These are phyloP conservation scores for Thripadectes ignobilis DNA, from an alignment of 2,797 vertebrate species.

Conservation along the genomic window DNA sequence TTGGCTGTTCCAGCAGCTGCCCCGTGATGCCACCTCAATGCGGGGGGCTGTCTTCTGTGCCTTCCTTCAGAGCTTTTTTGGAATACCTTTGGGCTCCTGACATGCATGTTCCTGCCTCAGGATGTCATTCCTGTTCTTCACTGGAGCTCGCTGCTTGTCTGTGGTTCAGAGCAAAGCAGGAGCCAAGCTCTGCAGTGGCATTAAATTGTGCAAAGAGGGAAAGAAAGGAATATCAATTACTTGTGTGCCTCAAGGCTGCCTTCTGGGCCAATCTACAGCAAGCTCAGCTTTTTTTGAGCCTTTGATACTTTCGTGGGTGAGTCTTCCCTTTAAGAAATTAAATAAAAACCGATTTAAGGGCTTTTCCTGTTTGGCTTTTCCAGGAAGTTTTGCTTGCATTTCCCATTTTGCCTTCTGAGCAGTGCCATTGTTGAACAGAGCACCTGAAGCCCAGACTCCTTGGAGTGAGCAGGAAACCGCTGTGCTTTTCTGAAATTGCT, in stretches of 20 bases:
- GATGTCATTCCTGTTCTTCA: background rate
- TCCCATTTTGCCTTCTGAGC: slow-evolving; percentile 18
- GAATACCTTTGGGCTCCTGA: background rate
- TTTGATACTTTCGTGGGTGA: background rate
- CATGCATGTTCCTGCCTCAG: background rate
- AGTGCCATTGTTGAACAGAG: background rate
- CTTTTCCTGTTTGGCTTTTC: slow-evolving; percentile 22
- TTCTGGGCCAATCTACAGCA: background rate
- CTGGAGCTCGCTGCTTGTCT: background rate
- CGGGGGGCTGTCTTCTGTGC: background rate
- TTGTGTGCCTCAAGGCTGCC: background rate
- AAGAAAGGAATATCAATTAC: background rate
- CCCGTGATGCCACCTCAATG: background rate
- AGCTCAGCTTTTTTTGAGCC: background rate
- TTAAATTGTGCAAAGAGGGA: background rate
- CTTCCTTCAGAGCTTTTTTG: background rate
- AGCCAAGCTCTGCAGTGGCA: background rate
- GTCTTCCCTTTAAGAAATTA: background rate
- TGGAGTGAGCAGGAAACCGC: background rate
- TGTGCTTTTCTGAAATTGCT: background rate
- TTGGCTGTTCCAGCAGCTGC: background rate
- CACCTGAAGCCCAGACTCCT: background rate
- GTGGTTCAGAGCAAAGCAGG: background rate
- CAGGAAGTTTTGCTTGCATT: background rate
- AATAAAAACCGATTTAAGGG: background rate